These are phyloP conservation scores for Oligia latruncula DNA, from an alignment of 2,888 invertebrate species.

Conservation along the genomic window DNA sequence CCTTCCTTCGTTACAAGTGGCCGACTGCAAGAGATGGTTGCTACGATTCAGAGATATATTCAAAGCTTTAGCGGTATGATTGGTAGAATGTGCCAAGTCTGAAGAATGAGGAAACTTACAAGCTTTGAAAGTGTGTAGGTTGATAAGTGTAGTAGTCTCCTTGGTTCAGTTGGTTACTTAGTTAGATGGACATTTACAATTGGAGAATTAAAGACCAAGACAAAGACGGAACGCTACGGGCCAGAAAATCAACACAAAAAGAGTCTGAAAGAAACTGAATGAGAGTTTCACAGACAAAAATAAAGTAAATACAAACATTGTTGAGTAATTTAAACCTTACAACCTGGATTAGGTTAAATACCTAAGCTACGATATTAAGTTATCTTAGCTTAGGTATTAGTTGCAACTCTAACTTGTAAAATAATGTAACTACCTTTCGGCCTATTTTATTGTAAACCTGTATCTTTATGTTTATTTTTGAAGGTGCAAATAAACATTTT, in stretches of 20 bases:
- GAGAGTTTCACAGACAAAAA: neutral
- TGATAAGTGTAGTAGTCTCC: conserved; percentile 15
- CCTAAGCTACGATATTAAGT: no score
- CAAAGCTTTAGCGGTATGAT: conserved; percentile 50
- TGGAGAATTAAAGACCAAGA: neutral
- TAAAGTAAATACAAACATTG: conserved; percentile 36
- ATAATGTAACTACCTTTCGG: no score
- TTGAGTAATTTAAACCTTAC: conserved; percentile 34
- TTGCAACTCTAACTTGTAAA: no score
- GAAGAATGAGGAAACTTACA: conserved; percentile 38
- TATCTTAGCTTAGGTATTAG: no score
- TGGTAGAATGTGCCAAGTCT: conserved; percentile 32
- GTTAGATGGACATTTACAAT: conserved; percentile 15
- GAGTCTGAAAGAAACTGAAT: neutral
- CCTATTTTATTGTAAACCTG: no score
- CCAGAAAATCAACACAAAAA: conserved; percentile 16
- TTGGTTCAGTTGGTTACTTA: conserved; percentile 13
- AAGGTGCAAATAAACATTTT: no score
- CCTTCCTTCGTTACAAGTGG: conserved; percentile 64
- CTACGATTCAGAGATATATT: conserved; percentile 52
- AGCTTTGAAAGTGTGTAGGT: conserved; percentile 13
- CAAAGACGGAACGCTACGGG: conserved; percentile 7
- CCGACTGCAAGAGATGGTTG: conserved; percentile 61
- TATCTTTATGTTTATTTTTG: no score
- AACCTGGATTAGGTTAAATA: conserved; percentile 3